Evolutionary conservation across 2,113 vertebrate genomes (phyloP).

Genomic region (Halcyon malimbica): DNA sequence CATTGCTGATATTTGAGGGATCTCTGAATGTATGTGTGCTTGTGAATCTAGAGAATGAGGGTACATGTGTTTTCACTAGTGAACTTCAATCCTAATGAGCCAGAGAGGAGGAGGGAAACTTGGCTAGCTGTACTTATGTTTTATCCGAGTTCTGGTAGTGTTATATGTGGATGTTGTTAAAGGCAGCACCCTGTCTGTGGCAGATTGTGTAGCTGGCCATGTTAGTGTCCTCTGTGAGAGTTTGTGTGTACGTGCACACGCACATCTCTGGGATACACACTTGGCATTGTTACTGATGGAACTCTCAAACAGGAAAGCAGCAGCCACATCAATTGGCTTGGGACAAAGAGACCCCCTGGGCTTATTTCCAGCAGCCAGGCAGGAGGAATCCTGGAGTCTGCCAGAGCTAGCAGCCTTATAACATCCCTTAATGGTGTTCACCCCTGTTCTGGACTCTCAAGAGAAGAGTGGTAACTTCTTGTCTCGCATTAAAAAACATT

Average conservation of each 20-base stretch:
- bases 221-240: background rate
- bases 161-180: background rate
- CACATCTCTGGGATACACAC: background rate
- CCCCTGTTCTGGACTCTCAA: background rate
- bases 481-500: background rate
- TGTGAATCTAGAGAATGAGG: too few species aligned
- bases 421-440: background rate
- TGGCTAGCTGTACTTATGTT: background rate
- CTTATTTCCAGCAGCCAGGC: background rate
- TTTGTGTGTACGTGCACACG: background rate
- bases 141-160: background rate
- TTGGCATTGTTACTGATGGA: background rate
- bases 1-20: too few species aligned
- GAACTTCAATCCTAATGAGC: background rate
- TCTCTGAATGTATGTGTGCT: too few species aligned
- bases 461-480: background rate
- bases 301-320: background rate
- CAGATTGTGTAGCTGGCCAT: background rate
- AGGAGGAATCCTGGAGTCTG: background rate
- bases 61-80: background rate
- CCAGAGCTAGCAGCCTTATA: background rate
- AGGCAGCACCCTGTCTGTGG: background rate
- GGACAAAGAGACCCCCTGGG: background rate
- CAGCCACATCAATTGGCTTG: background rate
- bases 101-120: background rate